Percentiles rank a stretch among this genome's conserved stretches.
These are phyloP conservation scores for Psettodes erumei DNA, from an alignment of 2,113 vertebrate genomes.

Conservation along the genomic window DNA sequence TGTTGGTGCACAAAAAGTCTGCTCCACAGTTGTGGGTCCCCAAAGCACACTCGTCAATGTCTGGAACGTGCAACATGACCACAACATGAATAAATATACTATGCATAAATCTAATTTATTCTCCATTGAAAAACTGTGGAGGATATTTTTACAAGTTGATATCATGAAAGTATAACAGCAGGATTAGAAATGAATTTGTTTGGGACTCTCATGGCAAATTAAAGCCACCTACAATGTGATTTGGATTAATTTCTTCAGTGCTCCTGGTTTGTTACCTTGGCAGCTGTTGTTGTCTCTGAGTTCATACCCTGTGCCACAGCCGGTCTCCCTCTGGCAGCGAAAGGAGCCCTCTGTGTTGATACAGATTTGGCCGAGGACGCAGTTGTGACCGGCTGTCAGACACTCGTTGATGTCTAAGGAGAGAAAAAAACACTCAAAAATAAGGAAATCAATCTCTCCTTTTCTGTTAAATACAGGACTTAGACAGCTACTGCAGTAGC, in stretches of 20 bases:
- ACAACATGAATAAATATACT: neutral
- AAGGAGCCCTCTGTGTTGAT: slow-evolving; percentile 90
- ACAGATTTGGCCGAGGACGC: slow-evolving; percentile 87
- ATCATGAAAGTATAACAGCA: neutral
- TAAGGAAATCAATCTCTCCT: no score
- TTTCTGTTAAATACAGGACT: no score
- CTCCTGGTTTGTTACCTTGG: slow-evolving; percentile 82
- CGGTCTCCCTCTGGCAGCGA: slow-evolving; percentile 89
- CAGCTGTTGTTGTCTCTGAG: slow-evolving; percentile 88
- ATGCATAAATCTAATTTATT: no score
- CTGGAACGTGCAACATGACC: slow-evolving; percentile 68
- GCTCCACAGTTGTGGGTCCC: slow-evolving; percentile 91
- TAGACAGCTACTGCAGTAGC: no score
- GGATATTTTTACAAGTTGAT: neutral
- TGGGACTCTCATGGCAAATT: neutral
- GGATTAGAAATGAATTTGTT: neutral
- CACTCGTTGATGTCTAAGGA: slow-evolving; percentile 92
- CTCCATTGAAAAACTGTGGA: neutral
- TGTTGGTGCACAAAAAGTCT: slow-evolving; percentile 92
- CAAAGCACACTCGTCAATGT: slow-evolving; percentile 93
- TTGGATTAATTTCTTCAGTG: neutral
- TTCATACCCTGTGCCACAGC: slow-evolving; percentile 93
- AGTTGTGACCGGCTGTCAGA: slow-evolving; percentile 83
- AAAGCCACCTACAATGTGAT: neutral
- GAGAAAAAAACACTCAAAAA: neutral